Conservation (phyloP, 2,797 vertebrate genomes). For the Alfaro cultratus region DNA sequence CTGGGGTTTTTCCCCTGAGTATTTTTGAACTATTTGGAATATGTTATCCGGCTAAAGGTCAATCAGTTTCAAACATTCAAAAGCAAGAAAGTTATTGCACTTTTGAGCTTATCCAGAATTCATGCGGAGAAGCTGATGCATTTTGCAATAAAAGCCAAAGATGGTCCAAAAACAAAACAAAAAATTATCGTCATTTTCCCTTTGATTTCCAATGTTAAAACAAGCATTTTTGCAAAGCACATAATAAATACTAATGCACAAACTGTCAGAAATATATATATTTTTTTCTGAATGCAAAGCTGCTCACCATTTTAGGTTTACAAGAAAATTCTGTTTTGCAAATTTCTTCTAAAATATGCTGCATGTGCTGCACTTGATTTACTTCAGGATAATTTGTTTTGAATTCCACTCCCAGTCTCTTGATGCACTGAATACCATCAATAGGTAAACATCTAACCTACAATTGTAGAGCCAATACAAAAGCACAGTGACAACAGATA, state of each 20-base stretch:
- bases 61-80: neutral
- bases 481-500: slow-evolving; percentile 22
- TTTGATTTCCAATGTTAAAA: neutral
- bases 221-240: neutral
- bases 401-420: neutral
- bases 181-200: too few relatives aligned
- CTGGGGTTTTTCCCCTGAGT: neutral
- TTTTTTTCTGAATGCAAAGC: neutral
- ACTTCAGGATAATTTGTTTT: neutral
- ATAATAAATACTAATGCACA: neutral
- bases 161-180: neutral
- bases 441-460: neutral
- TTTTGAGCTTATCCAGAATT: neutral
- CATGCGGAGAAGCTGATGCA: neutral
- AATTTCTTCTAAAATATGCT: neutral
- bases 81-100: neutral
- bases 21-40: neutral
- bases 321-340: neutral
- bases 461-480: slow-evolving; percentile 1
- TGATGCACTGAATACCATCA: neutral
- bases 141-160: neutral
- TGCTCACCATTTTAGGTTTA: neutral
- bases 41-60: neutral
- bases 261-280: neutral
- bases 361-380: neutral